These are phyloP conservation scores for Chloroclysta siterata DNA, from an alignment of 2,888 invertebrate genomes.

Conservation along the genomic window DNA sequence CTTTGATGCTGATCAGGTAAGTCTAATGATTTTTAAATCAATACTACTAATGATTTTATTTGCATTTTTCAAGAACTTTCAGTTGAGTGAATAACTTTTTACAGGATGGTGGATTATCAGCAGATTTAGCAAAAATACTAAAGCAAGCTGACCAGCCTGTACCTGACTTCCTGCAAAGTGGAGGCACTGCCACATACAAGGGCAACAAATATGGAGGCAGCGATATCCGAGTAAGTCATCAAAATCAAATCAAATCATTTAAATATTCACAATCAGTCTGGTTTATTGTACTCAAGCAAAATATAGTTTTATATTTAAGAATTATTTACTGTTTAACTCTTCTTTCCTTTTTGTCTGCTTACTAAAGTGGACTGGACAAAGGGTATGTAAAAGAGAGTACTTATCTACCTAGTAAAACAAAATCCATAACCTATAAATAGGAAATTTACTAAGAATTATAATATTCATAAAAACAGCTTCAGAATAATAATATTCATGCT, in stretches of 20 bases:
- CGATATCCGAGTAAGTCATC: slow-evolving; percentile 87
- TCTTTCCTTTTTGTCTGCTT: slow-evolving; percentile 9
- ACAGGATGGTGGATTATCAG: slow-evolving; percentile 86
- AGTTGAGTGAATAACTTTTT: background rate
- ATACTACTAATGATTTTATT: no score
- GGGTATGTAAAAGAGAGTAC: background rate
- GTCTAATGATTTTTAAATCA: slow-evolving; percentile 1
- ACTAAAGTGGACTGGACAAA: slow-evolving; percentile 7
- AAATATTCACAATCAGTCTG: background rate
- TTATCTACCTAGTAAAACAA: background rate
- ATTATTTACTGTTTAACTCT: background rate
- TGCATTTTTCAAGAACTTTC: background rate
- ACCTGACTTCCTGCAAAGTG: slow-evolving; percentile 89
- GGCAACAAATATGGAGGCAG: slow-evolving; percentile 88
- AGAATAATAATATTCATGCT: no score
- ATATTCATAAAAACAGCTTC: no score
- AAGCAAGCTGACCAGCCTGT: slow-evolving; percentile 91
- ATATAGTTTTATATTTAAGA: no score
- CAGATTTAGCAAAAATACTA: slow-evolving; percentile 89
- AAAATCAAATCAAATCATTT: no score
- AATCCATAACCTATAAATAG: no score
- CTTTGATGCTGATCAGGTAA: slow-evolving; percentile 86
- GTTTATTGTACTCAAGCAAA: background rate
- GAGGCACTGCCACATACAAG: slow-evolving; percentile 77
- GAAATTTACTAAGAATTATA: no score